Conservation (phyloP, 1,140 invertebrate species). For the Drosophila auraria region DNA sequence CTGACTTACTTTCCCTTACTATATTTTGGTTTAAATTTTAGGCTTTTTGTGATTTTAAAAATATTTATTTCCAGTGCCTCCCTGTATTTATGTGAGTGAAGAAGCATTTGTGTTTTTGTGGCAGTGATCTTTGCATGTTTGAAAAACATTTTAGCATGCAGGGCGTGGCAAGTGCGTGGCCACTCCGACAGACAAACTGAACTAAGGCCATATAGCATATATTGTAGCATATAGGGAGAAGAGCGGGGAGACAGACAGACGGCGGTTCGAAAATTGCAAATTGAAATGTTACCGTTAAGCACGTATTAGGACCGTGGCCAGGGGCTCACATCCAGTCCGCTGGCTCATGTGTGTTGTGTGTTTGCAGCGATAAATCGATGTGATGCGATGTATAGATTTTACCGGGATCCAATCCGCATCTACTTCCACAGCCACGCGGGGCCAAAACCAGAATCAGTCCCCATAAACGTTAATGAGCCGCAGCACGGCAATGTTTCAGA, state of each 20-base stretch:
- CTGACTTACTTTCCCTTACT: neutral
- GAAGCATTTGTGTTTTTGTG: conserved; percentile 44
- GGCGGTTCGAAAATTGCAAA: conserved; percentile 69
- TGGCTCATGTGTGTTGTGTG: conserved; percentile 10
- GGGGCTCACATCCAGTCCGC: neutral
- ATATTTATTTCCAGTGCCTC: neutral
- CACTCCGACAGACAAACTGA: conserved; percentile 16
- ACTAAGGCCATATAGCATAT: conserved; percentile 7
- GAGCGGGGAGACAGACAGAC: conserved; percentile 13
- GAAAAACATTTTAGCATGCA: conserved; percentile 74
- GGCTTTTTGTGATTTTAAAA: neutral
- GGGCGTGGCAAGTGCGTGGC: conserved; percentile 77
- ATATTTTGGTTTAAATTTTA: neutral
- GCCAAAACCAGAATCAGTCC: conserved; percentile 51
- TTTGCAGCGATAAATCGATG: conserved; percentile 72
- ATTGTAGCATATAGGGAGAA: neutral
- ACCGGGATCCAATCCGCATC: conserved; percentile 2
- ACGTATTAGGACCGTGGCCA: conserved; percentile 68
- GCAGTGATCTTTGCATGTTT: conserved; percentile 81
- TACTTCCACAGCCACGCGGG: conserved; percentile 1
- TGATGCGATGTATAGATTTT: conserved; percentile 55
- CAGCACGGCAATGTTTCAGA: conserved; percentile 44
- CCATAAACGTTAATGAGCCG: conserved; percentile 75
- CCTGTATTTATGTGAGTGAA: conserved; percentile 23
- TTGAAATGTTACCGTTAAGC: conserved; percentile 82